A percentile compares a stretch with the other conserved stretches of the same genome.
Evolutionary conservation across 2,888 invertebrate species (phyloP).

Genomic region (Mylabris sibirica): DNA sequence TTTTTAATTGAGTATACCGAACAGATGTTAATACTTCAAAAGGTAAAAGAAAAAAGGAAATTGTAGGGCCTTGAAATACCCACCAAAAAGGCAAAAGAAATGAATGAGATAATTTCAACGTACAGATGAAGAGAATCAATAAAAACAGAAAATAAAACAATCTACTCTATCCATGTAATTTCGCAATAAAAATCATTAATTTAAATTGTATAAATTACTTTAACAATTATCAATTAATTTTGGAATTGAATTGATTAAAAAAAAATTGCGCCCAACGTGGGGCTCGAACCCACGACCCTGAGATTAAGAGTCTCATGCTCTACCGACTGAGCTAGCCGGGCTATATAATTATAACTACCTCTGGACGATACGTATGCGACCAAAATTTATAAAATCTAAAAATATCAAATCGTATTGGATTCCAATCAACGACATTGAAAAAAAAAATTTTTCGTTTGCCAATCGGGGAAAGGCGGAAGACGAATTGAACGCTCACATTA

Average conservation of each 20-base stretch:
- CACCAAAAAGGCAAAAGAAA: slow-evolving; percentile 8
- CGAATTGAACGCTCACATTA: too few species aligned
- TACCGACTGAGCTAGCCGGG: slow-evolving; percentile 65
- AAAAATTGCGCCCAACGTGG: slow-evolving; percentile 63
- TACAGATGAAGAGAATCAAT: too few species aligned
- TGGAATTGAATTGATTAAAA: neutral
- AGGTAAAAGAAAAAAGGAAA: neutral
- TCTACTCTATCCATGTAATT: neutral
- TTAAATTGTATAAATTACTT: too few species aligned
- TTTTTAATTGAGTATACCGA: neutral
- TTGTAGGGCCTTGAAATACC: neutral
- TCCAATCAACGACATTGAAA: too few species aligned
- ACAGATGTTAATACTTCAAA: slow-evolving; percentile 5
- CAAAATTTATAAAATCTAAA: neutral
- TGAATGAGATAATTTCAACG: too few species aligned
- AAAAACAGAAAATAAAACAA: neutral
- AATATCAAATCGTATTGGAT: too few species aligned
- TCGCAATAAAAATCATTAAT: neutral
- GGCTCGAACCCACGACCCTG: slow-evolving; percentile 69
- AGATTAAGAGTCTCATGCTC: slow-evolving; percentile 66
- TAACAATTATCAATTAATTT: too few species aligned
- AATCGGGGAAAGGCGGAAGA: too few species aligned
- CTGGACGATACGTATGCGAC: neutral
- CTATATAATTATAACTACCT: slow-evolving; percentile 27
- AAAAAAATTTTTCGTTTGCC: too few species aligned